These are phyloP conservation scores for Steinernema hermaphroditum DNA, from an alignment of 2,888 invertebrate genomes.

Conservation along the genomic window DNA sequence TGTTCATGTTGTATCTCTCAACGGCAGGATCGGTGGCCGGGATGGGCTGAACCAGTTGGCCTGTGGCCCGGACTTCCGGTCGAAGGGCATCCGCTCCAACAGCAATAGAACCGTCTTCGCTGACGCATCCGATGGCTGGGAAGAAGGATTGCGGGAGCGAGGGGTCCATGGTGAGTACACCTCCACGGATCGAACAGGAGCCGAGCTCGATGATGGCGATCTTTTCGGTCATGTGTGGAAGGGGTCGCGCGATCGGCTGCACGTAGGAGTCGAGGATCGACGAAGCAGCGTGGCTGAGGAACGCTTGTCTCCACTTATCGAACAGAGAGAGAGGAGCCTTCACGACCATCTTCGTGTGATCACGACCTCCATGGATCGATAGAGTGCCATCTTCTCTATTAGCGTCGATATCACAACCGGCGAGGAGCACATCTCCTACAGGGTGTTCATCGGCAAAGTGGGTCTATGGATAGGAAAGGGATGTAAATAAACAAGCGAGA, in stretches of 20 bases:
- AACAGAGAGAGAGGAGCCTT: constrained; percentile 59
- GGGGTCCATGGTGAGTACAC: constrained; percentile 68
- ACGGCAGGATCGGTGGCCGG: constrained; percentile 69
- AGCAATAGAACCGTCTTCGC: constrained; percentile 48
- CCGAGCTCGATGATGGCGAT: constrained; percentile 72
- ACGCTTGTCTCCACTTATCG: constrained; percentile 70
- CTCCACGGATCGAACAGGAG: constrained; percentile 72
- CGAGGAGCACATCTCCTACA: constrained; percentile 59
- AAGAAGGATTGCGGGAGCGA: constrained; percentile 72
- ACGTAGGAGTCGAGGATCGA: constrained; percentile 69
- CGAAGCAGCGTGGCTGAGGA: constrained; percentile 70
- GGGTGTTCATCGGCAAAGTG: constrained; percentile 64
- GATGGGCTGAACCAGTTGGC: constrained; percentile 68
- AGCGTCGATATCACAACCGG: constrained; percentile 60
- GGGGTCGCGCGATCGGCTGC: constrained; percentile 68
- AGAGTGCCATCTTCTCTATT: constrained; percentile 59
- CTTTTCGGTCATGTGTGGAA: constrained; percentile 67
- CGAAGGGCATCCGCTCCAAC: constrained; percentile 59
- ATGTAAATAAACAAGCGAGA: neutral
- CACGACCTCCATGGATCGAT: constrained; percentile 58
- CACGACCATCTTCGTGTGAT: constrained; percentile 45
- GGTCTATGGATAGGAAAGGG: constrained; percentile 45
- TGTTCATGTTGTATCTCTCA: constrained; percentile 69
- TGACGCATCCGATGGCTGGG: constrained; percentile 68
- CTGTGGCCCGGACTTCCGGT: constrained; percentile 66